Base-by-base conservation (phyloP, 2,797 vertebrate species). In the Schizopygopsis pylzovi region DNA sequence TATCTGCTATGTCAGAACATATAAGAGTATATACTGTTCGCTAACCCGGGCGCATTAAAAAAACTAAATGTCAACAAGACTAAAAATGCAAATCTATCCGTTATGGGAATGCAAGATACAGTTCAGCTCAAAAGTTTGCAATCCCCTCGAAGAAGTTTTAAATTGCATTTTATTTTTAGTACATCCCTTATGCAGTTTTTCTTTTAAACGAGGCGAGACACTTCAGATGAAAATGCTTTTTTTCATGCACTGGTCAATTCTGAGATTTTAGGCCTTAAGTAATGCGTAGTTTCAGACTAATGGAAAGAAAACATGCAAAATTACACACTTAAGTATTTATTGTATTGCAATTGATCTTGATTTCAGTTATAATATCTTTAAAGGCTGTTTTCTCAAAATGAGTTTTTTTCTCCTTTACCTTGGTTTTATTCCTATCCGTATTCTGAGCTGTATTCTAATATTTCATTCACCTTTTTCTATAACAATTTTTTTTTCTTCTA, bases 1-100 rank as follows among this genome's bases (percentile, higher is more conserved):
- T 89, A 85, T 88, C 78, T 84, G 70, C 79, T 83, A 82, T 47
- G 49, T 43, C 68, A 86, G 80, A 85, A 79, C 84, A 72, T 63
- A 80, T 56, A 77, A 83, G 56, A 70, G 70, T 80, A 85, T 79
- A 85, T 85, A 85, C 37, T 85, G 56, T 81, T 75, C 18, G 25
- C 61, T 56, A 33, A 43, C 5, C 33, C 33, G 33, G 59, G 37
- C 80, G 9, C 52, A 56, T 70, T 70, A 75, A 73, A 81, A 52
- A 75, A 47, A 4, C 12, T 15, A 18, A 47, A 81, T 67, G 68
- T 49, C 8, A 61, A 61, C 5, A 70, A 68, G 47, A 16, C 67
- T 47, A 25, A 84, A 71, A 72, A 59, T 43, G 83, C 75, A 79
- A 70, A 72, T 59, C 71, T 71, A 79, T 71, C 45, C 28, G 5